These are phyloP conservation scores for Thamnaconus septentrionalis DNA, from an alignment of 2,113 vertebrate species.

Conservation along the genomic window DNA sequence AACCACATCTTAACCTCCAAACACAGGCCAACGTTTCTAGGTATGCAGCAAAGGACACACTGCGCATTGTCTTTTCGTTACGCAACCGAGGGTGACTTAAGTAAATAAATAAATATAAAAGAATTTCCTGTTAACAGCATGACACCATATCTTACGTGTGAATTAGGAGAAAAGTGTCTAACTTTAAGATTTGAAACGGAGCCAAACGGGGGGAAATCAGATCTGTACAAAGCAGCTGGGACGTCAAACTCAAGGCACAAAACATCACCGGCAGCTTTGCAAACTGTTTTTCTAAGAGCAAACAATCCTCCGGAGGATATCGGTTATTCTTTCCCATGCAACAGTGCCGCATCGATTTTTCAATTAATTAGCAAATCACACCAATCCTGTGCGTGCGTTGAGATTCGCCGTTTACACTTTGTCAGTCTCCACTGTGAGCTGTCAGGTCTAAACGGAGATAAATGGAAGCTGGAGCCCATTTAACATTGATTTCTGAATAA, in stretches of 20 bases:
- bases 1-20: slow-evolving; percentile 34
- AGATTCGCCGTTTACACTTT: not conserved
- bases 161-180: slow-evolving; percentile 19
- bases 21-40: slow-evolving; percentile 41
- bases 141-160: slow-evolving; percentile 7
- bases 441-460: not conserved
- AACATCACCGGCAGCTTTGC: slow-evolving; percentile 24
- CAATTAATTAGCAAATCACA: not conserved
- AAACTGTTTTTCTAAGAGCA: slow-evolving; percentile 4
- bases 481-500: not conserved
- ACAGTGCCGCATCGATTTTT: slow-evolving; percentile 1
- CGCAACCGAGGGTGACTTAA: not conserved
- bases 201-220: not conserved
- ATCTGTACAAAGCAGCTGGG: slow-evolving; percentile 32
- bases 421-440: too few relatives aligned
- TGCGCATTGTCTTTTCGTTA: too few relatives aligned
- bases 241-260: slow-evolving; percentile 39
- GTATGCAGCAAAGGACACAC: slow-evolving; percentile 22
- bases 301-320: slow-evolving; percentile 16
- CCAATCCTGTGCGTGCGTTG: not conserved
- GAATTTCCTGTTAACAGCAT: not conserved
- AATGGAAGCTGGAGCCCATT: not conserved
- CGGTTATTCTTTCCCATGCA: slow-evolving; percentile 7
- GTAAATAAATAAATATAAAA: not conserved
- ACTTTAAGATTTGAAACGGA: slow-evolving; percentile 4